Percentiles rank a stretch among this genome's conserved stretches.
phyloP scores from a whole-genome alignment of 2,113 vertebrate genomes.

The Desmodus rotundus region DNA sequence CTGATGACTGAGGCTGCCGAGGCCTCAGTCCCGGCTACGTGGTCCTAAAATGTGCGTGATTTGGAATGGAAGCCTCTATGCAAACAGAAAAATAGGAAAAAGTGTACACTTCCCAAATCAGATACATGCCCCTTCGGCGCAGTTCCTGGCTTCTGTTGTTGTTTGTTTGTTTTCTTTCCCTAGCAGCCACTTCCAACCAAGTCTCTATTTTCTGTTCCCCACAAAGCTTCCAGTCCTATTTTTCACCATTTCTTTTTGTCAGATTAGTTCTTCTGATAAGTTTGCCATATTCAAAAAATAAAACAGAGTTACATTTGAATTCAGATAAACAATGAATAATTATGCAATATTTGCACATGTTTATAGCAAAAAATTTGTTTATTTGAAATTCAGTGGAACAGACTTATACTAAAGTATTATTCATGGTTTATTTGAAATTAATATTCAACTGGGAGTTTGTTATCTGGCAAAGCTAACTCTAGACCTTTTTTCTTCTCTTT shows the following conservation, averaged over 20 bases:
- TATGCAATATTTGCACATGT: not conserved
- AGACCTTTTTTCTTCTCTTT: not conserved
- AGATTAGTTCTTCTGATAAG: not conserved
- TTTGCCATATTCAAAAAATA: slow-evolving; percentile 13
- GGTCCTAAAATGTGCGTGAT: not conserved
- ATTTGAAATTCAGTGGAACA: not conserved
- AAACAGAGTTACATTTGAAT: slow-evolving; percentile 10
- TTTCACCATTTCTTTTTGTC: not conserved
- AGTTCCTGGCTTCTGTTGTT: not conserved
- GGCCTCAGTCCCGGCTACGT: not conserved
- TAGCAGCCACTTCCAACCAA: not conserved
- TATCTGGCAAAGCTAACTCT: not conserved
- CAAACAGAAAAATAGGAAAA: not conserved
- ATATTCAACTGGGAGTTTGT: not conserved
- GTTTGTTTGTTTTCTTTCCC: not conserved
- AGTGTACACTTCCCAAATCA: not conserved
- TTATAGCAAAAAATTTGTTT: not conserved
- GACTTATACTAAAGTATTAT: not conserved
- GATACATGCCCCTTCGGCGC: not conserved
- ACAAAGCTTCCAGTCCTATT: not conserved
- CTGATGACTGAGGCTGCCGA: not conserved
- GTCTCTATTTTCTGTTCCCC: not conserved
- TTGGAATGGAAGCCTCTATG: not conserved
- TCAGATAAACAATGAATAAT: not conserved
- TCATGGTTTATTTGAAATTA: not conserved